These are phyloP conservation scores for Suricata suricatta DNA, from an alignment of 2,113 vertebrate species.

Conservation along the genomic window DNA sequence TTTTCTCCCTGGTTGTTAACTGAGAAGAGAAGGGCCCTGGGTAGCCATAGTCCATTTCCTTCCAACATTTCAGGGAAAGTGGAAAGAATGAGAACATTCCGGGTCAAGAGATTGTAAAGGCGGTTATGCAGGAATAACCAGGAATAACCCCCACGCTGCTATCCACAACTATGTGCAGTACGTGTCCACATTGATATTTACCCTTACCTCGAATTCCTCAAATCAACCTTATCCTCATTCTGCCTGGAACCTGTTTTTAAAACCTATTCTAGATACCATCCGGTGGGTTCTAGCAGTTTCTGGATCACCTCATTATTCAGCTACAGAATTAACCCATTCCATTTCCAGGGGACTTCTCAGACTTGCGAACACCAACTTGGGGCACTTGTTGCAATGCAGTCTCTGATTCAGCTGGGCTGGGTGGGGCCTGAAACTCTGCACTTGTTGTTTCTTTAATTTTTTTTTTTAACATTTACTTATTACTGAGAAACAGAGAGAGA, in stretches of 20 bases:
- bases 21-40: background rate
- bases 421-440: background rate
- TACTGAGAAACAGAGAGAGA: too few species aligned
- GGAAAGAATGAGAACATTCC: background rate
- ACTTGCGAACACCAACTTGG: background rate
- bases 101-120: background rate
- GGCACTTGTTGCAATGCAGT: background rate
- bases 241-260: background rate
- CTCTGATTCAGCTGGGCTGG: background rate
- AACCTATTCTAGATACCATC: background rate
- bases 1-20: slow-evolving; percentile 1
- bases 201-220: background rate
- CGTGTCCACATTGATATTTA: background rate
- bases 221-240: background rate
- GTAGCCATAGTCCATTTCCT: background rate
- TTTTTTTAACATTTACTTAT: too few species aligned
- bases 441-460: too few species aligned
- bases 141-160: background rate
- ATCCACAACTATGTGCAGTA: background rate
- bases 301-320: background rate
- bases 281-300: background rate
- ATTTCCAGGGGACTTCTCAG: background rate
- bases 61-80: background rate
- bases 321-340: background rate
- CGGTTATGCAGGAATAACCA: background rate